Evolutionary conservation across 2,113 vertebrate genomes (phyloP).

Genomic region (Hydrolagus affinis): DNA sequence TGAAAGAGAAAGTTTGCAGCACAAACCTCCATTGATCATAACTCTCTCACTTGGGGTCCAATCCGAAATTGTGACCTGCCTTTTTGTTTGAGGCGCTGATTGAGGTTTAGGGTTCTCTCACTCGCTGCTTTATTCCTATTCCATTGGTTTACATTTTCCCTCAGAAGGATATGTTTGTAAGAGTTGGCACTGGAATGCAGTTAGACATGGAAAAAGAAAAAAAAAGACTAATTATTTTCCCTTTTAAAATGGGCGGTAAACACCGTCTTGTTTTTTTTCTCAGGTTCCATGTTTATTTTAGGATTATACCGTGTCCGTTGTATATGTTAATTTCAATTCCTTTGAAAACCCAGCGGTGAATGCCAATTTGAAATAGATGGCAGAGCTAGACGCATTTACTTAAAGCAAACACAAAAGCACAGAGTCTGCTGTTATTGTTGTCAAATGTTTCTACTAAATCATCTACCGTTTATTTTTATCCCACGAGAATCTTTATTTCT

Average conservation of each 20-base stretch:
- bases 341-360: not conserved
- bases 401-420: not conserved
- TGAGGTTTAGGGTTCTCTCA: too few species aligned
- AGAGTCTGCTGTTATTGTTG: not conserved
- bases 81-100: too few species aligned
- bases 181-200: not conserved
- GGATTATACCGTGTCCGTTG: not conserved
- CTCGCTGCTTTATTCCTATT: not conserved
- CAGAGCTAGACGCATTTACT: not conserved
- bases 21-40: too few species aligned
- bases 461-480: constrained; percentile 10
- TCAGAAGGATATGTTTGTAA: not conserved
- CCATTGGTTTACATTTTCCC: not conserved
- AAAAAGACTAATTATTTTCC: too few species aligned
- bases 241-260: not conserved
- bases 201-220: not conserved
- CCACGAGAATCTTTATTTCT: constrained; percentile 29
- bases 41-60: too few species aligned
- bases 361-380: not conserved
- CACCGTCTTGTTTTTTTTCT: not conserved
- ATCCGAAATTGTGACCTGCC: too few species aligned
- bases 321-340: not conserved
- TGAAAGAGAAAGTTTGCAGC: too few species aligned
- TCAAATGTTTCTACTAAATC: not conserved
- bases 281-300: not conserved